These are phyloP conservation scores for Cacatua alba DNA, from an alignment of 2,113 vertebrate genomes.

Conservation along the genomic window DNA sequence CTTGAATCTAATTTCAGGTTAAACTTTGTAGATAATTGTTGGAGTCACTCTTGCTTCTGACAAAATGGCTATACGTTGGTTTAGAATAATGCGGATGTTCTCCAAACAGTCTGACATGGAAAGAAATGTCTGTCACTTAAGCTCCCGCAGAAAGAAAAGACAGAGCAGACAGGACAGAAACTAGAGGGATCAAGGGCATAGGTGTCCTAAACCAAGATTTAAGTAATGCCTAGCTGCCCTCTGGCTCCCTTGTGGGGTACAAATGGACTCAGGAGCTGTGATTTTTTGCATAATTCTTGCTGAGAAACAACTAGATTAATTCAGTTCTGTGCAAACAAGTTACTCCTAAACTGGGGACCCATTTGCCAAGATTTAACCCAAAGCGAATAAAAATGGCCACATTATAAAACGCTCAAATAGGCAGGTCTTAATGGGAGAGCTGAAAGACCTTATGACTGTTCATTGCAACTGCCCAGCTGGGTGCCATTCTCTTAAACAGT, in stretches of 20 bases:
- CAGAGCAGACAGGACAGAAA: neutral
- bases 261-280: neutral
- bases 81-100: neutral
- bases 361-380: conserved; percentile 29
- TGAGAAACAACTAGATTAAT: conserved; percentile 2
- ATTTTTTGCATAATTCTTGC: neutral
- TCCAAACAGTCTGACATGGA: neutral
- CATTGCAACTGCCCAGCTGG: conserved; percentile 4
- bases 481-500: neutral
- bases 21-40: neutral
- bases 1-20: neutral
- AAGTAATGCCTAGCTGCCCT: neutral
- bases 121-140: neutral
- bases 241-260: neutral
- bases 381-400: conserved; percentile 38
- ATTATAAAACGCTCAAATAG: conserved; percentile 29
- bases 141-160: neutral
- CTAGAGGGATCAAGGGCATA: accelerated
- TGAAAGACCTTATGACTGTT: conserved; percentile 9
- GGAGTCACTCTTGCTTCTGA: neutral
- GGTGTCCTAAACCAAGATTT: neutral
- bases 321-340: conserved; percentile 22
- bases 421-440: conserved; percentile 11
- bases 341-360: neutral
- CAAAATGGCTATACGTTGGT: accelerated